Conservation (phyloP, 2,113 vertebrate genomes). For the Neolamprologus toae region DNA sequence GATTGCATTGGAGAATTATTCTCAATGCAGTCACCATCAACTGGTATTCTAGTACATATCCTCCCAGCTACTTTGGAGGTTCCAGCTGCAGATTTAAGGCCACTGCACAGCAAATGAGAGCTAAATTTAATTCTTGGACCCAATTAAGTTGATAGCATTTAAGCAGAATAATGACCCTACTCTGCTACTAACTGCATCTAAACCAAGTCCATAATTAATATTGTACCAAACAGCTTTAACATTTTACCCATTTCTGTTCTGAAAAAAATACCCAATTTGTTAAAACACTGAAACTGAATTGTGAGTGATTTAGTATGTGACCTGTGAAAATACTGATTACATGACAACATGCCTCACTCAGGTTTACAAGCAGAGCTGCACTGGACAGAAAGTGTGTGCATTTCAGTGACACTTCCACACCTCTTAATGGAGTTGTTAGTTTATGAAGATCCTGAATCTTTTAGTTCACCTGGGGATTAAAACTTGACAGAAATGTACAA, state of each 20-base stretch:
- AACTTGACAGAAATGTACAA: not conserved
- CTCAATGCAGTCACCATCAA: not conserved
- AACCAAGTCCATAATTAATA: not conserved
- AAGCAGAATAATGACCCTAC: not conserved
- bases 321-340: not conserved
- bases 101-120: slow-evolving; percentile 3
- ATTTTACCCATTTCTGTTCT: not conserved
- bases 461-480: not conserved
- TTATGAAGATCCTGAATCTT: not conserved
- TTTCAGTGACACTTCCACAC: not conserved
- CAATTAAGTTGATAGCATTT: slow-evolving; percentile 12
- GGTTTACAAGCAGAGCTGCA: not conserved
- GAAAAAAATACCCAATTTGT: not conserved
- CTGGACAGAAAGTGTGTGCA: not conserved
- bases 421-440: not conserved
- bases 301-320: not conserved
- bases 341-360: not conserved
- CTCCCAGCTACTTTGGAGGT: not conserved
- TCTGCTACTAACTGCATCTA: not conserved
- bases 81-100: not conserved
- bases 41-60: not conserved
- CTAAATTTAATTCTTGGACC: slow-evolving; percentile 22
- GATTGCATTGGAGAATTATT: not conserved
- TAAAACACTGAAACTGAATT: not conserved
- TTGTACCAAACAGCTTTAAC: not conserved